Conservation (phyloP, 1,140 invertebrate genomes). For the Tigriopus japonicus region DNA sequence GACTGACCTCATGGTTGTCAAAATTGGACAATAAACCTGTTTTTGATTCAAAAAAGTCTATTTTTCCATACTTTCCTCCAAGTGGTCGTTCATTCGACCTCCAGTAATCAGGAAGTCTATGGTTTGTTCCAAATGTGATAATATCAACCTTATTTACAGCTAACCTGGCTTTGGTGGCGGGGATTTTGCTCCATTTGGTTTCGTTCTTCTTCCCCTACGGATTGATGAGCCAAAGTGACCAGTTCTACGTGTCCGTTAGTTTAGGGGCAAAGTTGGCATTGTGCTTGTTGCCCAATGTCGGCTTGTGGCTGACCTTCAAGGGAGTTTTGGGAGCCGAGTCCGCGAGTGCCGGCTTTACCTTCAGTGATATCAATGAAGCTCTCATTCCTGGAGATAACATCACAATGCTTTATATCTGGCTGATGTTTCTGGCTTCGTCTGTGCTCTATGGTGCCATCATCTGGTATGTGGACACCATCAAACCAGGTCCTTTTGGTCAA, state of each 20-base stretch:
- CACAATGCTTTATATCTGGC: neutral
- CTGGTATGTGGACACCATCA: slow-evolving; percentile 4
- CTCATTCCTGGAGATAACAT: neutral
- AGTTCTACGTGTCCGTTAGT: neutral
- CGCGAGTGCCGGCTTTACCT: neutral
- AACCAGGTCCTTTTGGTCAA: slow-evolving; percentile 24
- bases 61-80: too few species aligned
- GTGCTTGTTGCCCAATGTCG: neutral
- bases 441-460: neutral
- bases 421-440: neutral
- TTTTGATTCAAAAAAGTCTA: too few species aligned
- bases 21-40: too few species aligned
- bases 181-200: neutral
- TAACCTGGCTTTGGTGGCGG: neutral
- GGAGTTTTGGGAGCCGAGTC: neutral
- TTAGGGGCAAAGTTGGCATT: neutral
- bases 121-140: too few species aligned
- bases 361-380: neutral
- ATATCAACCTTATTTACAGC: neutral
- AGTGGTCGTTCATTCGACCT: too few species aligned
- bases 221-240: neutral
- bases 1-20: too few species aligned
- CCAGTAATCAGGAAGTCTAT: too few species aligned
- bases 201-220: neutral
- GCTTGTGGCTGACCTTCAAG: neutral